Conservation (phyloP, 64 coral and sea anemone species). For the Acropora tenuis region DNA sequence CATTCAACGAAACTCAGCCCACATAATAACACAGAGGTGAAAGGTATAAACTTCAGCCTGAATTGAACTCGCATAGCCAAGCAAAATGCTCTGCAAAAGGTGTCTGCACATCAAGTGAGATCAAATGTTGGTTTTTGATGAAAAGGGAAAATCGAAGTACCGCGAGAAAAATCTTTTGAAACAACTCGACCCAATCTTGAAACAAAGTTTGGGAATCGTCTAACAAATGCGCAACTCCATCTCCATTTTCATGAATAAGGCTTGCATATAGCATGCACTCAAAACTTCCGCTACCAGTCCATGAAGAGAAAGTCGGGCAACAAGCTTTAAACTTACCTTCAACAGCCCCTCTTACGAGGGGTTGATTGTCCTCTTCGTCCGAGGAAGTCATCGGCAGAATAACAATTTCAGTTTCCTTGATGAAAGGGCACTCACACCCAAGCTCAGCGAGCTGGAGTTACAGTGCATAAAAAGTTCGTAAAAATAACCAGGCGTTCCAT, state of each 20-base stretch:
- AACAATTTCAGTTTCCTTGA: neutral
- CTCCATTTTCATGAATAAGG: no score
- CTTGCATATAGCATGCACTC: no score
- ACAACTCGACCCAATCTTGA: no score
- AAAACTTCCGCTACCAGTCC: neutral
- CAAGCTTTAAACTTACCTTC: constrained; percentile 1
- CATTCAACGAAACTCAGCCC: no score
- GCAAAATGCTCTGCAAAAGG: no score
- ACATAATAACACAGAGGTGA: no score
- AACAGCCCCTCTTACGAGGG: neutral
- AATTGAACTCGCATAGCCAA: no score
- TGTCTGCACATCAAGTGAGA: neutral
- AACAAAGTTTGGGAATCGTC: no score
- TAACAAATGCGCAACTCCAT: no score
- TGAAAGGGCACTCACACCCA: no score
- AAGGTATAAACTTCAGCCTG: no score
- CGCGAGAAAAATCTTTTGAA: no score
- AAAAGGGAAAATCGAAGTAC: neutral
- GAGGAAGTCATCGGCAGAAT: neutral
- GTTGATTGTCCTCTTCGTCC: constrained; percentile 31
- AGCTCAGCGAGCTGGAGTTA: neutral
- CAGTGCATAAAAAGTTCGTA: neutral
- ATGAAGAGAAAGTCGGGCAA: neutral
- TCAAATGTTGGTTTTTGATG: neutral
- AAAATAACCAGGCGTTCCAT: neutral